Conservation (phyloP, 2,888 invertebrate genomes). For the Dryomyza anilis region DNA sequence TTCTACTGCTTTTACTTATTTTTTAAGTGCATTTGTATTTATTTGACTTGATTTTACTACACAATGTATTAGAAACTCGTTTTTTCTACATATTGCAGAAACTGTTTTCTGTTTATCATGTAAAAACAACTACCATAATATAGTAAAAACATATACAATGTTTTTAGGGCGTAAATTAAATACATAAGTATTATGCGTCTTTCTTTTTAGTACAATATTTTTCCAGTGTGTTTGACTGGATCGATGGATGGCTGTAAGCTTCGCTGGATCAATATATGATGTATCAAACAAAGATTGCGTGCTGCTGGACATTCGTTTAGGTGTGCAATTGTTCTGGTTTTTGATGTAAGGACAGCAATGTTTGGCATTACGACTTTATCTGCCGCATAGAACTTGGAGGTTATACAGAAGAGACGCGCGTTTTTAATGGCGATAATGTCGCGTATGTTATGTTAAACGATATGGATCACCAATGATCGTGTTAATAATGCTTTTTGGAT, state of each 20-base stretch:
- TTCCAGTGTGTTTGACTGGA: too few species aligned
- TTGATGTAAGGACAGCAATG: background rate
- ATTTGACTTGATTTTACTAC: too few species aligned
- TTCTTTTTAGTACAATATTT: too few species aligned
- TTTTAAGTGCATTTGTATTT: too few species aligned
- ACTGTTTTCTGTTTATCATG: too few species aligned
- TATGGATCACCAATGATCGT: slow-evolving; percentile 19
- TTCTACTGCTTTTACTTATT: too few species aligned
- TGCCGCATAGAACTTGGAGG: background rate
- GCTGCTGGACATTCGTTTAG: slow-evolving; percentile 23
- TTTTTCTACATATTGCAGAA: too few species aligned
- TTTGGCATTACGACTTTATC: background rate
- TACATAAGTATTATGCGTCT: too few species aligned
- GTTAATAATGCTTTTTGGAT: slow-evolving; percentile 16
- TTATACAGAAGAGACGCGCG: background rate
- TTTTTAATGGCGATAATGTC: slow-evolving; percentile 13
- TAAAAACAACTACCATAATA: too few species aligned
- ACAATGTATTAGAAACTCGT: too few species aligned
- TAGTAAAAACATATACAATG: background rate
- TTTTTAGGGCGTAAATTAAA: too few species aligned
- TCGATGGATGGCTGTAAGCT: background rate
- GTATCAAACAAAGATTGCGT: background rate
- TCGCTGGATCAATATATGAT: background rate
- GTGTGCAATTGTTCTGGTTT: slow-evolving; percentile 10
- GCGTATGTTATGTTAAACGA: slow-evolving; percentile 11